Base-by-base conservation (phyloP, 2,888 invertebrate genomes). In the Oxyteleia sp. region DNA sequence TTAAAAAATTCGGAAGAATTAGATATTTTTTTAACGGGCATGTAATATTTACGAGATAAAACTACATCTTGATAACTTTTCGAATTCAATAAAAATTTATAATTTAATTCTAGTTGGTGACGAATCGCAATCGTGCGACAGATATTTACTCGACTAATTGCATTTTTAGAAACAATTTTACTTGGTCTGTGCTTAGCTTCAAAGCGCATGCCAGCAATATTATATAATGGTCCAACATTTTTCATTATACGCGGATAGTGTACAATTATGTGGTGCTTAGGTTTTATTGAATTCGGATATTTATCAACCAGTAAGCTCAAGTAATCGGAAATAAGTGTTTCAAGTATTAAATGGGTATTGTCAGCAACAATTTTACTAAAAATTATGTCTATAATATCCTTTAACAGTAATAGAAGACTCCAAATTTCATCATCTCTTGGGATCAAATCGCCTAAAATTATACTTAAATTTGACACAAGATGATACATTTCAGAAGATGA, bases 231-330 rank as follows among this genome's bases (percentile, higher is more conserved):
- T 11, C 71, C 79, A 13, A 64, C 10, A 10, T 26, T 2, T 45
- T 4, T 8, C 45, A 71, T 53, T 3, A 71, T 32, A 11, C 32
- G 8, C 15, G 32, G 16, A 35, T 78, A 78, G 45, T 78, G 68
- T 10, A 63, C n/a, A n/a, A 71, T 8, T 35, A 79, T 55, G 55
- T 79, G 64, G 35, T 79, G 79, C 26, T 79, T 79, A 1, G 79
- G 71, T 72, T 51, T 79, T 4, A 63, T 11, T 4, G 29, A 29
- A 7, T 23, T 23, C 8, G 53, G 53, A n/a, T 29, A 53, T 51
- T 20, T 20, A 10, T 20, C 26, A 51, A 8, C 7, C 20, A 51
- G 20, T n/a, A 23, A 26, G 8, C 32, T 53, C 15, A 53, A 13
- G 23, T 53, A 53, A 23, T 53, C 53, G 20, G 26, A 16, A 51